Conservation (phyloP, 2,888 invertebrate species). For the Octodonta nipae region DNA sequence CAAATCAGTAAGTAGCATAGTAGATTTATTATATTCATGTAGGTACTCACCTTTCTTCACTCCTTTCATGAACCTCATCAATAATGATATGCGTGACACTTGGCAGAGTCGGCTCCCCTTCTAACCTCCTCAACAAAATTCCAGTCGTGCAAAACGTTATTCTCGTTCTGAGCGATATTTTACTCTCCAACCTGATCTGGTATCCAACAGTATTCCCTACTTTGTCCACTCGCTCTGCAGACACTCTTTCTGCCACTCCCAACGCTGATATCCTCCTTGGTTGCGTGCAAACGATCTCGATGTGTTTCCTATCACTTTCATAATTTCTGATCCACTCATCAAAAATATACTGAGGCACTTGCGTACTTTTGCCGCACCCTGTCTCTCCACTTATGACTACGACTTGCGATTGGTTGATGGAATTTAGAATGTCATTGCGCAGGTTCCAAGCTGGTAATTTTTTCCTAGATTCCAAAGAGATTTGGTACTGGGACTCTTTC, state of each 20-base stretch:
- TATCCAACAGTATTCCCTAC: slow-evolving; percentile 55
- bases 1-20: no score
- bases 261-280: slow-evolving; percentile 84
- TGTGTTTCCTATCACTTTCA: slow-evolving; percentile 43
- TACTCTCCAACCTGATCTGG: slow-evolving; percentile 67
- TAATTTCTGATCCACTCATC: slow-evolving; percentile 67
- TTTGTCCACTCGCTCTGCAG: slow-evolving; percentile 69
- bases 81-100: slow-evolving; percentile 73
- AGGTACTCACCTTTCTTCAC: slow-evolving; percentile 65
- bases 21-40: no score
- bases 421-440: slow-evolving; percentile 52
- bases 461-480: slow-evolving; percentile 49
- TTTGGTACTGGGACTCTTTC: slow-evolving; percentile 45
- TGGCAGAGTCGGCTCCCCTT: slow-evolving; percentile 60
- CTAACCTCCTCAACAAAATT: slow-evolving; percentile 69
- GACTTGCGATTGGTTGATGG: slow-evolving; percentile 46
- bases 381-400: slow-evolving; percentile 72
- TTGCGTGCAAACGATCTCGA: slow-evolving; percentile 84
- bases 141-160: slow-evolving; percentile 89
- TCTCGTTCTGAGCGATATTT: slow-evolving; percentile 62
- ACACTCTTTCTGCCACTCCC: slow-evolving; percentile 82
- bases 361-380: slow-evolving; percentile 72
- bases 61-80: slow-evolving; percentile 88
- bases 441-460: slow-evolving; percentile 62
- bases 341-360: slow-evolving; percentile 88